Conservation (phyloP, 2,797 vertebrate species). For the Gallinago nigripennis region DNA sequence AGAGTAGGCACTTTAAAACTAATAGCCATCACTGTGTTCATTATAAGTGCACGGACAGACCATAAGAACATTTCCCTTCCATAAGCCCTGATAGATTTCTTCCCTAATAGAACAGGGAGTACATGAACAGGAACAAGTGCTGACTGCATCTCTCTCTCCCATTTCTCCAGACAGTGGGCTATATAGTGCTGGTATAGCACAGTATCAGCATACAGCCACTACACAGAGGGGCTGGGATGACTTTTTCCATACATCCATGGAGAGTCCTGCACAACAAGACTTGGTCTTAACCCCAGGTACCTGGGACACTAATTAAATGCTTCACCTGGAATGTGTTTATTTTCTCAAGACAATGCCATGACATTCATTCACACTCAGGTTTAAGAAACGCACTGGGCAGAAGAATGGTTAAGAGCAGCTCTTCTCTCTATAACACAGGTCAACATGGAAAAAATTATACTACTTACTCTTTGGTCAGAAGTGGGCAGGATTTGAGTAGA, state of each 20-base stretch:
- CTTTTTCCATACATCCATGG: neutral
- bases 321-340: neutral
- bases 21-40: neutral
- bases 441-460: neutral
- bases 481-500: constrained; percentile 89
- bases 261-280: neutral
- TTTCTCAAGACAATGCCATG: neutral
- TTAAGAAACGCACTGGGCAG: neutral
- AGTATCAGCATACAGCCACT: neutral
- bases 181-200: neutral
- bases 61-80: neutral
- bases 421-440: neutral
- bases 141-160: neutral
- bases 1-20: neutral
- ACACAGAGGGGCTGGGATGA: neutral
- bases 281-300: neutral
- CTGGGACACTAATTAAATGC: neutral
- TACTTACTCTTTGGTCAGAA: constrained; percentile 95
- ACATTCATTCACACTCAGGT: neutral
- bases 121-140: neutral
- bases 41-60: neutral
- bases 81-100: neutral
- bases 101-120: neutral
- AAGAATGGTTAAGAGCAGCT: neutral
- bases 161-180: neutral